These are phyloP conservation scores for Delia radicum DNA, from an alignment of 1,140 invertebrate species.

Conservation along the genomic window DNA sequence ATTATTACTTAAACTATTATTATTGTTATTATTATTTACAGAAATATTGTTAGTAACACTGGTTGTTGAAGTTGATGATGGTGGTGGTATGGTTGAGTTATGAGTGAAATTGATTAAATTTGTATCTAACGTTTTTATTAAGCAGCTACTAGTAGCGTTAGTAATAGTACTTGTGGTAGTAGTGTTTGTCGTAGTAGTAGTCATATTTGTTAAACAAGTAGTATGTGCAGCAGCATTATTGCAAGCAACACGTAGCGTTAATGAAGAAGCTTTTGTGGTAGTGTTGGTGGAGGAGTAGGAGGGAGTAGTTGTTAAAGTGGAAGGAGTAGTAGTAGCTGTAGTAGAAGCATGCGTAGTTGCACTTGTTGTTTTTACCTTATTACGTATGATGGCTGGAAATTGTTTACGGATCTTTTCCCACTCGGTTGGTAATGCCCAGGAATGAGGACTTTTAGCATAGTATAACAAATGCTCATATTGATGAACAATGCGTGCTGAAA, in stretches of 20 bases:
- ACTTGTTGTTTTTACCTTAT: slow-evolving; percentile 47
- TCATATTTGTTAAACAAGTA: neutral
- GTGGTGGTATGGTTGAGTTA: slow-evolving; percentile 25
- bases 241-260: slow-evolving; percentile 24
- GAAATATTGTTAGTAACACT: neutral
- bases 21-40: neutral
- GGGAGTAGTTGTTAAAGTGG: neutral
- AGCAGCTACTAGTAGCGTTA: neutral
- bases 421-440: slow-evolving; percentile 46
- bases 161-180: too few species aligned
- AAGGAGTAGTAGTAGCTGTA: slow-evolving; percentile 4
- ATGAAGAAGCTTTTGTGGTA: slow-evolving; percentile 2
- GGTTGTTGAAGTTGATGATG: neutral
- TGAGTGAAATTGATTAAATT: slow-evolving; percentile 30
- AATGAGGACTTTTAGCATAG: slow-evolving; percentile 51
- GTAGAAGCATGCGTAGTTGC: slow-evolving; percentile 11
- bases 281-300: neutral
- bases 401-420: slow-evolving; percentile 49
- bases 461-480: slow-evolving; percentile 52
- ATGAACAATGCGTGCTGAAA: slow-evolving; percentile 46
- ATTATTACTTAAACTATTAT: slow-evolving; percentile 25
- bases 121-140: slow-evolving; percentile 27
- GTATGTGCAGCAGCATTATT: slow-evolving; percentile 7
- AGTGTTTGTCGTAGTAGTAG: neutral
- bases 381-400: slow-evolving; percentile 48